Base-by-base conservation (phyloP, 2,113 vertebrate genomes). In the Butorides virescens region DNA sequence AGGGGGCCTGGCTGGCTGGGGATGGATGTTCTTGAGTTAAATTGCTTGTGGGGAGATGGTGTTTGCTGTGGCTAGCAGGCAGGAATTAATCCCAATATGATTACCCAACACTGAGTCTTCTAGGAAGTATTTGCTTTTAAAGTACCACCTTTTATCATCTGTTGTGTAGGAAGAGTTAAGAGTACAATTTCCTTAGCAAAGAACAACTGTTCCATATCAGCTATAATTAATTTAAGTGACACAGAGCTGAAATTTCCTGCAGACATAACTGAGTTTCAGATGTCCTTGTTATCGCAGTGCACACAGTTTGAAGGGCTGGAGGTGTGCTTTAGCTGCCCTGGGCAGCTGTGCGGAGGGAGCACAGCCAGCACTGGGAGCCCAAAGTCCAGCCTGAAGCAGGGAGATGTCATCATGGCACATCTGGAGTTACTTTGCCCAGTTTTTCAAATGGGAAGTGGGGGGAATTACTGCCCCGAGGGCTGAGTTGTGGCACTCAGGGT, bases 261-360 rank as follows among this genome's bases (percentile, higher is more conserved):
- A n/a, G 78, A 39, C 1, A 4, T 27, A 68, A 67, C 36, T 21
- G 59, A 73, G 37, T 74, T 77, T 78, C 22, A 32, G 50, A 29
- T n/a, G 55, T 58, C 56, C 61, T 62, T 1, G 9, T 30, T 63
- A 8, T 63, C 0, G 1, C 2, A 2, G 34, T 30, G 66, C 20
- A 17, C 6, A 1, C 14, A 20, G 12, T 37, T 18, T 67, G 6
- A 21, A n/a, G 46, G 50, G 62, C 58, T 72, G 65, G 37, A 15
- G 58, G 8, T 20, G 12, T 2, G 12, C 14, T 44, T 34, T 44
- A 42, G 39, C 65, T 46, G 53, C 27, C 21, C 34, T 9, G 11
- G 47, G 39, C 22, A 8, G 34, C 15, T 0, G 1, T 9, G 15
- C 15, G 8, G 63, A 23, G 46, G 46, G 49, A 47, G 3, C 2